These are phyloP conservation scores for Heterotis niloticus DNA, from an alignment of 2,113 vertebrate species.

Conservation along the genomic window DNA sequence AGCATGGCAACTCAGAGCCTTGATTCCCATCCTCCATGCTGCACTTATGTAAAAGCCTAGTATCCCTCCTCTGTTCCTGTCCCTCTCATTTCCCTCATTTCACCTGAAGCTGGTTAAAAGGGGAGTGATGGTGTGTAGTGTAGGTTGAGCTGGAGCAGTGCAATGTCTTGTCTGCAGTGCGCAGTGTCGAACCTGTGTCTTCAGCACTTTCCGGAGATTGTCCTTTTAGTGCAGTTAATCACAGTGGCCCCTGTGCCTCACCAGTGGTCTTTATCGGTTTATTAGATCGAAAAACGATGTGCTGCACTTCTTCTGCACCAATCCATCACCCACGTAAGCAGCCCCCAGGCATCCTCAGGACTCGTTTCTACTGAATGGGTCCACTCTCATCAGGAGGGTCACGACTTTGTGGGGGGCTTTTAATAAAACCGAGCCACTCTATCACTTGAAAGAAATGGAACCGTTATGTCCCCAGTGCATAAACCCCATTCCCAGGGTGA, in stretches of 20 bases:
- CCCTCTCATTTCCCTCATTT: too few species aligned
- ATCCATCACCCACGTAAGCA: slow-evolving; percentile 19
- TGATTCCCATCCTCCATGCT: background rate
- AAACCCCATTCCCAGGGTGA: background rate
- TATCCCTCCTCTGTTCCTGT: too few species aligned
- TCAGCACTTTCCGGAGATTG: slow-evolving; percentile 32
- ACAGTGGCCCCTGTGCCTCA: background rate
- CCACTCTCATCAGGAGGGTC: background rate
- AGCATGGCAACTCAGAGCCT: slow-evolving; percentile 29
- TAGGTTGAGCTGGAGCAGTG: background rate
- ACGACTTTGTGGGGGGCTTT: background rate
- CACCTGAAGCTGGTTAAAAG: background rate
- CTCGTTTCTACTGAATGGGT: slow-evolving; percentile 34
- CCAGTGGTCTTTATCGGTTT: slow-evolving; percentile 28
- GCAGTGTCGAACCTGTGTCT: slow-evolving; percentile 12
- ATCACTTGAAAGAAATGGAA: background rate
- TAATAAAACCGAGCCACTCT: background rate
- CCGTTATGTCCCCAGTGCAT: background rate
- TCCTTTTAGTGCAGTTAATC: slow-evolving; percentile 33
- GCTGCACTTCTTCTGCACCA: background rate
- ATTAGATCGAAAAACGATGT: slow-evolving; percentile 18
- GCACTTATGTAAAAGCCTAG: too few species aligned
- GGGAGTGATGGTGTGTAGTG: background rate
- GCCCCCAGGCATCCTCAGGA: background rate
- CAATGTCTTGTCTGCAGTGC: background rate